phyloP scores from a whole-genome alignment of 2,113 vertebrate genomes.

The Pseudorasbora parva region DNA sequence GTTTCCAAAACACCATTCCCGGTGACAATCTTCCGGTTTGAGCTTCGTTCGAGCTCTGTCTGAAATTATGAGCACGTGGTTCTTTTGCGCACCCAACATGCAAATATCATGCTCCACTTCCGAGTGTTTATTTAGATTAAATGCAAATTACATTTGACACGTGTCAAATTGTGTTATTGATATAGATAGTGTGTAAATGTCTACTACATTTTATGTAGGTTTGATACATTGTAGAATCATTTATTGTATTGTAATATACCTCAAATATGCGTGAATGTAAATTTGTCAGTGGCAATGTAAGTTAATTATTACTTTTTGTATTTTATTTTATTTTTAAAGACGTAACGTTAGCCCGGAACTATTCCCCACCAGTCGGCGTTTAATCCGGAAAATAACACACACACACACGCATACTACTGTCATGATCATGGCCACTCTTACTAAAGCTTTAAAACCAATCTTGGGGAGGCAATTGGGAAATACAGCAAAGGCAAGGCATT shows the following conservation, averaged over 20 bases:
- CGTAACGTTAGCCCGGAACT: not conserved
- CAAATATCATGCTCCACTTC: not conserved
- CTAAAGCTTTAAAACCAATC: slow-evolving; percentile 66
- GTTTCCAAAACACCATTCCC: not conserved
- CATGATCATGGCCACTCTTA: slow-evolving; percentile 73
- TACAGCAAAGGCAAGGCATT: slow-evolving; percentile 69
- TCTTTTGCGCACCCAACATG: not conserved
- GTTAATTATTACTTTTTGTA: not conserved
- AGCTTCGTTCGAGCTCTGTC: too few relatives aligned
- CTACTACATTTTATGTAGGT: not conserved
- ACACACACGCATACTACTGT: not conserved
- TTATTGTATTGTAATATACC: not conserved
- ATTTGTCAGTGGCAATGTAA: not conserved
- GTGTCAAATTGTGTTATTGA: not conserved
- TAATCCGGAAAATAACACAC: not conserved
- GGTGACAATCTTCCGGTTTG: slow-evolving; percentile 12
- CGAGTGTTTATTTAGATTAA: not conserved
- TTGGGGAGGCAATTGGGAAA: slow-evolving; percentile 65
- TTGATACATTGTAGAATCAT: not conserved
- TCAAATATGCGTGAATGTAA: not conserved
- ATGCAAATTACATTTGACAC: not conserved
- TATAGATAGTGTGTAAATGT: not conserved
- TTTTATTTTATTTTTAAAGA: not conserved
- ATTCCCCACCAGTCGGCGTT: not conserved
- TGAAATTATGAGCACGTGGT: not conserved